Percentiles rank a stretch among this genome's conserved stretches.
These are phyloP conservation scores for Corythornis cristatus DNA, from an alignment of 2,113 vertebrate species.

Conservation along the genomic window DNA sequence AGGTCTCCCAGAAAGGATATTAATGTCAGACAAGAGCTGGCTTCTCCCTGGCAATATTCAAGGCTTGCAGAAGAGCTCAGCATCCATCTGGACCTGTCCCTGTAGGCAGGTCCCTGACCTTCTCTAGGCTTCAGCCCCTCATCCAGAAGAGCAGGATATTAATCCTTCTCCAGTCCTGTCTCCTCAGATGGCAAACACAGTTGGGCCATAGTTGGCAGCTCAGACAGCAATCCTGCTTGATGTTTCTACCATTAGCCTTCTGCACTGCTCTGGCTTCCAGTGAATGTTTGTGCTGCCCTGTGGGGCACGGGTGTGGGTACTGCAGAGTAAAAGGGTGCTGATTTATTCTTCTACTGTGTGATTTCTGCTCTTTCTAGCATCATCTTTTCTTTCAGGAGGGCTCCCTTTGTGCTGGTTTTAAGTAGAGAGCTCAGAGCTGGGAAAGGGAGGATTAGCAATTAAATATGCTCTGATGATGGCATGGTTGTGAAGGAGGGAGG, in stretches of 20 bases:
- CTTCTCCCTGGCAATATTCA: background rate
- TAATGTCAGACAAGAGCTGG: conserved; percentile 8
- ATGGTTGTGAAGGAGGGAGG: conserved; percentile 47
- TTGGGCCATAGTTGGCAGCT: background rate
- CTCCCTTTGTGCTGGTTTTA: conserved; percentile 45
- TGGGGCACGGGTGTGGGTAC: background rate
- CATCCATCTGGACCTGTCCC: conserved; percentile 20
- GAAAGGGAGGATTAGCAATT: conserved; percentile 67
- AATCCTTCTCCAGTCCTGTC: background rate
- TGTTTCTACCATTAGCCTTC: background rate
- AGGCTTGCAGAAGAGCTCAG: background rate
- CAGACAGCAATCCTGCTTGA: background rate
- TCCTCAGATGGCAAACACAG: background rate
- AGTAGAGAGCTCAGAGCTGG: conserved; percentile 30
- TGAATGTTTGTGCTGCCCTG: background rate
- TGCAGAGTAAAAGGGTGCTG: background rate
- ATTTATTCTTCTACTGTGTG: background rate
- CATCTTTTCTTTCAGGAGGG: conserved; percentile 37
- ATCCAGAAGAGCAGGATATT: background rate
- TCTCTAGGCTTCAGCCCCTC: background rate
- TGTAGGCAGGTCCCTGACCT: conserved; percentile 28
- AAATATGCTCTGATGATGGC: conserved; percentile 51
- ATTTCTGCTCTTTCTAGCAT: conserved; percentile 40
- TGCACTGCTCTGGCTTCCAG: background rate
- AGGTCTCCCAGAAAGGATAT: background rate